Percentiles rank a stretch among this genome's conserved stretches.
Evolutionary conservation across 2,888 invertebrate species (phyloP).

Genomic region (Liopterus haemorrhoidalis): DNA sequence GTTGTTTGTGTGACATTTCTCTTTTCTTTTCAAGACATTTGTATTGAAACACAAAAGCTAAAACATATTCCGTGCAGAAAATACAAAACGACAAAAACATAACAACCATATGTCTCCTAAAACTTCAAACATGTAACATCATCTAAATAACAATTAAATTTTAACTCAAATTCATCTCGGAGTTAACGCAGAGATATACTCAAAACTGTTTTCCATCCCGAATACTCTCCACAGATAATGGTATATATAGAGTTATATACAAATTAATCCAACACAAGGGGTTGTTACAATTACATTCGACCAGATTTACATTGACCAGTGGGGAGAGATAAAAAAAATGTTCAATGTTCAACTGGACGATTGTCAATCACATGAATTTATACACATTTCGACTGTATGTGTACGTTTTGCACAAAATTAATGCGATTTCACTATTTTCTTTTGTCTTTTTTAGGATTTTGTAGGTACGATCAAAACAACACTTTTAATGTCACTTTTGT

Average conservation of each 20-base stretch:
- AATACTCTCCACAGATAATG: background rate
- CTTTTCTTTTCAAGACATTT: no score
- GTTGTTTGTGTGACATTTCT: no score
- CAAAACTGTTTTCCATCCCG: conserved; percentile 1
- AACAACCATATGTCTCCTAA: no score
- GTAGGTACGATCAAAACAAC: no score
- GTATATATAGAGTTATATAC: conserved; percentile 11
- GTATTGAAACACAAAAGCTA: no score
- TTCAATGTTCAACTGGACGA: conserved; percentile 1
- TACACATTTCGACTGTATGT: conserved; percentile 4
- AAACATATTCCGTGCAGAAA: no score
- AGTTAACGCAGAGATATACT: no score
- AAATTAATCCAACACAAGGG: conserved; percentile 11
- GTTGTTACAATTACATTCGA: conserved; percentile 8
- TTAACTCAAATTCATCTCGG: no score
- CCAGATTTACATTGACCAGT: conserved; percentile 4
- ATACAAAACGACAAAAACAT: no score
- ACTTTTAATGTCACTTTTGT: no score
- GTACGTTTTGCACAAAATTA: conserved; percentile 9
- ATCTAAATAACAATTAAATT: no score
- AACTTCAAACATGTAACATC: no score
- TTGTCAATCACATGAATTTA: conserved; percentile 11
- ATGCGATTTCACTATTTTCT: conserved; percentile 4
- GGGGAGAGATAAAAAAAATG: background rate
- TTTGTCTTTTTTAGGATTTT: conserved; percentile 6